These are phyloP conservation scores for Leptopilina clavipes DNA, from an alignment of 1,140 invertebrate genomes.

Conservation along the genomic window DNA sequence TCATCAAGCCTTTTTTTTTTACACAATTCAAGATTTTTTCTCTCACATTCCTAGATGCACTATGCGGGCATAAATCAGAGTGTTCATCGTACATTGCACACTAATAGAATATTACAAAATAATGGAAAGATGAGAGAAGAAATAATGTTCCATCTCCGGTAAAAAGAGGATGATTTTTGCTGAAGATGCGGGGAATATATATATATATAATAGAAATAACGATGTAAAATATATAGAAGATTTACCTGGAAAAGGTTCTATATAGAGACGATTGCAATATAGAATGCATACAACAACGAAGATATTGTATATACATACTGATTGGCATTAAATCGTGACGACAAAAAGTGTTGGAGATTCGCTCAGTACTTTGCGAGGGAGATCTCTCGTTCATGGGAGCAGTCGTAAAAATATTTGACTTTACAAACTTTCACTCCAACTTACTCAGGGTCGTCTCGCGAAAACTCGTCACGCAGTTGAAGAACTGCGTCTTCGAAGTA, in stretches of 20 bases:
- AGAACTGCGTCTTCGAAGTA: slow-evolving; percentile 23
- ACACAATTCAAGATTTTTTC: neutral
- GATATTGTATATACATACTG: neutral
- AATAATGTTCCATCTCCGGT: neutral
- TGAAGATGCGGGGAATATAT: too few species aligned
- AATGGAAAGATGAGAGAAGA: slow-evolving; percentile 1
- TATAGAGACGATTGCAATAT: neutral
- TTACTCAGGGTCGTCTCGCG: slow-evolving; percentile 59
- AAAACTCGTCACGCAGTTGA: slow-evolving; percentile 41
- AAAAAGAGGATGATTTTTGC: too few species aligned
- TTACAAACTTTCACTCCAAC: slow-evolving; percentile 62
- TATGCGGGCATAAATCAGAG: neutral
- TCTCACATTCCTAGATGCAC: neutral
- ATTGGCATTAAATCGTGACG: slow-evolving; percentile 27
- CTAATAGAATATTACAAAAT: neutral
- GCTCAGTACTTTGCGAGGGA: slow-evolving; percentile 20
- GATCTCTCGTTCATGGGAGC: slow-evolving; percentile 30
- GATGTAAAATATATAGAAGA: neutral
- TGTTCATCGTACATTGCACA: neutral
- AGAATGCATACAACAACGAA: neutral
- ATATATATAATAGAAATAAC: neutral
- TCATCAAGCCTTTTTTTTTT: neutral
- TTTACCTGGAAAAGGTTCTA: neutral
- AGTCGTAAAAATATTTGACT: slow-evolving; percentile 61
- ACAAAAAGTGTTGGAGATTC: neutral